Evolutionary conservation across 2,888 invertebrate species (phyloP), one percentile per base, ranked within the genome.

Genomic region (Agelastica alni): DNA sequence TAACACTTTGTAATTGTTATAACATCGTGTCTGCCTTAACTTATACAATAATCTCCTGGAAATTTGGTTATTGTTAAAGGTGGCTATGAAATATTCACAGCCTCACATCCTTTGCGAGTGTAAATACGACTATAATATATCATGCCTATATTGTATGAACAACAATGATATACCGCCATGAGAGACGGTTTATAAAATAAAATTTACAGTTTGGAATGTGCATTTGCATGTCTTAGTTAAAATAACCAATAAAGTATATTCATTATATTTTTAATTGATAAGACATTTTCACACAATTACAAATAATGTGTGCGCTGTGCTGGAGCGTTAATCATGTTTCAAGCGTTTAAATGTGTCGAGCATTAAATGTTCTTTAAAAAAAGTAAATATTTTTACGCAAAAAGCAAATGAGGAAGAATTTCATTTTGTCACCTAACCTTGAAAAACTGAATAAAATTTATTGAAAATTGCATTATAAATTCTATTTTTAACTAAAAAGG

Each of bases 71-170:
- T 55, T 46, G 56, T 60, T 57, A 43, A 28, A 51, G 51, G 57
- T 53, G 48, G 41, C 51, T 39, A 41, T 17, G 36, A 37, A 37
- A 41, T 52, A 52, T 43, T 36, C 34, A 16, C 18, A 30, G 47
- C 45, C 28, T n/a, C 45, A 36, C 41, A 62, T 60, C 59, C 53
- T 39, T 49, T 53, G 51, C 45, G 46, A 46, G 47, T 61, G 53
- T 41, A 45, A 43, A 49, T 55, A 55, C 60, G 56, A 56, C 63
- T 45, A 68, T n/a, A n/a, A n/a, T 70, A 71, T 69, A 70, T 70
- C 70, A 69, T 59, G 57, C 55, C 47, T 58, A 68, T 69, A 69
- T 69, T 66, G 68, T 65, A 64, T 63, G 67, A 70, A 62, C 66
- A 61, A 61, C 61, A 60, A 64, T 70, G 70, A 70, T 70, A 65